Evolutionary conservation across 2,113 vertebrate species (phyloP), one percentile per base, ranked within the genome.

Genomic region (Glaucomys volans): DNA sequence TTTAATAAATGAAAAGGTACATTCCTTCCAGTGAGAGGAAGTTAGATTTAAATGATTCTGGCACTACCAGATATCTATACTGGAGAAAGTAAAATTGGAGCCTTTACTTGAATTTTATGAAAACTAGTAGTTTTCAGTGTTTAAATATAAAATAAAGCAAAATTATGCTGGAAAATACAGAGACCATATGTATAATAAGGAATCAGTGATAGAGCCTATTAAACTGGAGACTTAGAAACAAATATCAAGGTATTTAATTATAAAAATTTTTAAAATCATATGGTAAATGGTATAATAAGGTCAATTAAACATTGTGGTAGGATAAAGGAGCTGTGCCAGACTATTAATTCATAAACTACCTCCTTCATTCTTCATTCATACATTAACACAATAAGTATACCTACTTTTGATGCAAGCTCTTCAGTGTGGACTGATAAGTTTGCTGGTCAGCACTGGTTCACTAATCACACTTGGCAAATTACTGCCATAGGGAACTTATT

Each of bases 351-450:
- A 81, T 81, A 71, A 71, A 50, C 20, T 94, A 50, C 64, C 87
- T 95, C 71, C 64, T 94, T 96, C 59, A 42, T 95, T 87, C 64
- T 94, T 96, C 59, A 42, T 95, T 87, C 64, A 75, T 54, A 86
- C 75, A 94, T 26, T 47, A 28, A 90, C 82, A 20, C 30, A 28
- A 80, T 94, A 93, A 66, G 22, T 74, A 32, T 57, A 17, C 86
- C 91, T 95, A 66, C 2, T 18, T 95, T 32, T 86, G 87, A 67
- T 86, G n/a, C 26, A 91, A 62, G 67, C 28, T 74, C 16, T 50
- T 96, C 24, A 62, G 35, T 82, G 30, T n/a, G 50, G 64, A 64
- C 40, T 82, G 59, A 59, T 44, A 91, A 62, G 50, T 95, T 94
- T 95, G 52, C 64, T 95, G 24, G 94, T 35, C 16, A 71, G n/a